Evolutionary conservation across 2,888 invertebrate species (phyloP).

Genomic region (Calliscelio sp.): DNA sequence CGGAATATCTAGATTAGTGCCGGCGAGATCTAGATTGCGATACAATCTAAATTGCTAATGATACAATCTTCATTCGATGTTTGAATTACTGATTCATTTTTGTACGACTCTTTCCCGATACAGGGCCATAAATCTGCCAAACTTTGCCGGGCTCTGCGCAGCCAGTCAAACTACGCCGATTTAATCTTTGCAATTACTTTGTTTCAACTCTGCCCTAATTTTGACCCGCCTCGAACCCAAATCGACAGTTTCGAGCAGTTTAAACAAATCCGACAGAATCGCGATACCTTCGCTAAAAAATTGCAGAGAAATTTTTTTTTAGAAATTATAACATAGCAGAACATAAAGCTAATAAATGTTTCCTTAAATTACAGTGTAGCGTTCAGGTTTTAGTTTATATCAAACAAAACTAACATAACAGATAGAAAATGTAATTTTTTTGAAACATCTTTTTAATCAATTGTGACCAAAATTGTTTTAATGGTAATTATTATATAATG

Average conservation of each 20-base stretch:
- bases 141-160: constrained; percentile 21
- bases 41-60: constrained; percentile 68
- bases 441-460: too few relatives aligned
- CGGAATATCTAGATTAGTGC: constrained; percentile 60
- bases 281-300: not conserved
- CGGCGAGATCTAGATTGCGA: constrained; percentile 62
- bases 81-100: constrained; percentile 64
- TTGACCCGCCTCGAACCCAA: constrained; percentile 35
- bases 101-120: constrained; percentile 52
- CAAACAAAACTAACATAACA: too few relatives aligned
- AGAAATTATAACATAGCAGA: too few relatives aligned
- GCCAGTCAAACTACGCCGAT: constrained; percentile 51
- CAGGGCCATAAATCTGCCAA: constrained; percentile 58
- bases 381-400: too few relatives aligned
- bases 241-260: constrained; percentile 44
- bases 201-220: constrained; percentile 60
- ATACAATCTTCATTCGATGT: constrained; percentile 69
- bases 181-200: constrained; percentile 66
- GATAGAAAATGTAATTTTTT: too few relatives aligned
- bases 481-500: too few relatives aligned
- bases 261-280: constrained; percentile 31
- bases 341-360: too few relatives aligned
- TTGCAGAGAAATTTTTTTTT: not conserved
- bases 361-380: too few relatives aligned
- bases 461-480: too few relatives aligned